A percentile compares a stretch with the other conserved stretches of the same genome.
phyloP scores from a whole-genome alignment of 2,888 invertebrate genomes.

The Lasioglossum lativentre region DNA sequence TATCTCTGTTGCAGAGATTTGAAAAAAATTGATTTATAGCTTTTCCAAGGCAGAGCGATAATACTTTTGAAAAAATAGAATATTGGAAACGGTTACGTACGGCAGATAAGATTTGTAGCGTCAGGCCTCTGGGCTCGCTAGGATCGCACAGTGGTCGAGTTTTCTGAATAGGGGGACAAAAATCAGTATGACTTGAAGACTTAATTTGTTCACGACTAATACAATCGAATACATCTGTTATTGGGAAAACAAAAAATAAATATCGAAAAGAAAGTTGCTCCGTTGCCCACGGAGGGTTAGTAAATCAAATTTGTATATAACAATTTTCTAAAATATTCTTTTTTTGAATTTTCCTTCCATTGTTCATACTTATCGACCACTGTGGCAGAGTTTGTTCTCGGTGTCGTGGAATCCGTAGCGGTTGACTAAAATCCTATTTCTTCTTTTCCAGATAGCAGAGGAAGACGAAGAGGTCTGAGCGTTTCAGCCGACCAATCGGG shows the following conservation, averaged over 20 bases:
- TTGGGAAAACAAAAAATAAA: no score
- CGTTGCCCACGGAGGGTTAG: no score
- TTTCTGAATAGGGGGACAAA: not conserved
- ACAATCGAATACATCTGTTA: no score
- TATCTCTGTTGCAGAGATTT: not conserved
- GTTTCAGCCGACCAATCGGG: conserved; percentile 1
- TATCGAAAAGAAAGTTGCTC: no score
- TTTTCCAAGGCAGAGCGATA: not conserved
- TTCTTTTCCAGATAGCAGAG: conserved; percentile 21
- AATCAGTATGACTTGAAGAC: not conserved
- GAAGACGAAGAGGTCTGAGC: not conserved
- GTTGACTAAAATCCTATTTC: not conserved
- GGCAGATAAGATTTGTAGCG: not conserved
- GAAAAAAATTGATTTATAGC: not conserved
- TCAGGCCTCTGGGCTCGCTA: not conserved
- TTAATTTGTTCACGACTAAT: not conserved
- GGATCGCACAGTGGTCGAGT: not conserved
- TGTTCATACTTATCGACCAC: not conserved
- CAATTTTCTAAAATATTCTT: not conserved
- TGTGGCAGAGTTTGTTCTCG: not conserved
- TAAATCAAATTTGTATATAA: no score
- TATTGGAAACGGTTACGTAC: not conserved
- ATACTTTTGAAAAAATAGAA: not conserved
- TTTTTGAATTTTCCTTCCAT: not conserved
- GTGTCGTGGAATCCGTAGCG: not conserved